Conservation (phyloP, 2,888 invertebrate species). For the Spicauda simplicius region DNA sequence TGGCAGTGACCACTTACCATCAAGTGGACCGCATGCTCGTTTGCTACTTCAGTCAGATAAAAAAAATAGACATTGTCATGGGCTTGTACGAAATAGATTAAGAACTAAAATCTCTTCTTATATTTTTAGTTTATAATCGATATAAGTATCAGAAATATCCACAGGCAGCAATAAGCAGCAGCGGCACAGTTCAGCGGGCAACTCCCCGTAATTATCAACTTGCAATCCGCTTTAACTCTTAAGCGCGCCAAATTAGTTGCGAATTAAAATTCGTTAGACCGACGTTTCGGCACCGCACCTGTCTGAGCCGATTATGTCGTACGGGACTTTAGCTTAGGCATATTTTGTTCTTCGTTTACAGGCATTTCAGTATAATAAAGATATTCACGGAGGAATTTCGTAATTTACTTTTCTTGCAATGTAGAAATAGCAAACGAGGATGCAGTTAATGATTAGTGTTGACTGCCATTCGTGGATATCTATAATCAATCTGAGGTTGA, state of each 20-base stretch:
- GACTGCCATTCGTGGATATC: no score
- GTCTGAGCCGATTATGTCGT: slow-evolving; percentile 73
- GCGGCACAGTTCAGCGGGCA: slow-evolving; percentile 39
- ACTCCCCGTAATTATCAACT: slow-evolving; percentile 70
- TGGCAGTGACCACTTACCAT: no score
- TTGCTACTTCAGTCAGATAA: no score
- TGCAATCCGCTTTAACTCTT: slow-evolving; percentile 73
- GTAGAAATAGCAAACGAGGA: no score
- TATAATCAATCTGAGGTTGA: no score
- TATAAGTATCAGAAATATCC: background rate
- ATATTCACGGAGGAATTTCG: no score
- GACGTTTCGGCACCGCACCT: slow-evolving; percentile 57
- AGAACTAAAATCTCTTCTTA: no score
- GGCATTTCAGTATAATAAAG: background rate
- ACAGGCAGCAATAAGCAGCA: background rate
- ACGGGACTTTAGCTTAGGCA: slow-evolving; percentile 16
- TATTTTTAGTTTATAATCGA: background rate
- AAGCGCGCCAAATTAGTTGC: slow-evolving; percentile 69
- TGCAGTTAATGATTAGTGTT: no score
- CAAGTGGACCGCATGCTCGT: no score
- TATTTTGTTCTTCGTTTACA: slow-evolving; percentile 8
- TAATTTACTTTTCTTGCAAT: no score
- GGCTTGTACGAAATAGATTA: no score
- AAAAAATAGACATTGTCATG: no score
- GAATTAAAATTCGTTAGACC: slow-evolving; percentile 68